These are phyloP conservation scores for Anneissia japonica DNA, from an alignment of 35 echinoderm and acorn worm species.

Conservation along the genomic window DNA sequence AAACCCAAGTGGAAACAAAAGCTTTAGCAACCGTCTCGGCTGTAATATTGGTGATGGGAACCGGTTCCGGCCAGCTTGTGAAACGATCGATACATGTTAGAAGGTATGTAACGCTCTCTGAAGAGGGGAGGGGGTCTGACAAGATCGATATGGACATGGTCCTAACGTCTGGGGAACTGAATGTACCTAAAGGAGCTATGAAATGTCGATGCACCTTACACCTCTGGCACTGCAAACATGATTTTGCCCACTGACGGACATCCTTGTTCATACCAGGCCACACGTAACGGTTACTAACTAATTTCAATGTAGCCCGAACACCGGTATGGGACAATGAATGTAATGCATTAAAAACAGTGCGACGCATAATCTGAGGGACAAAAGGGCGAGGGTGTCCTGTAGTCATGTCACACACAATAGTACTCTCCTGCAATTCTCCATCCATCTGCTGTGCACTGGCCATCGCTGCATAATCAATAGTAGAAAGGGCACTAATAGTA, in stretches of 20 bases:
- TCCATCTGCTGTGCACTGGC: neutral
- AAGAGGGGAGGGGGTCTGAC: conserved; percentile 27
- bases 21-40: conserved; percentile 20
- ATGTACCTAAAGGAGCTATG: conserved; percentile 20
- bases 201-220: conserved; percentile 39
- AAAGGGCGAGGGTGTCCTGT: conserved; percentile 8
- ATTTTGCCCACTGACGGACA: conserved; percentile 27
- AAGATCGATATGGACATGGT: conserved; percentile 28
- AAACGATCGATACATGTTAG: conserved; percentile 12
- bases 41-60: conserved; percentile 18
- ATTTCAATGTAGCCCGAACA: conserved; percentile 1
- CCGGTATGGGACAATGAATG: conserved; percentile 16
- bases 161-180: conserved; percentile 23
- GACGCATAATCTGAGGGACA: conserved; percentile 7
- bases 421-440: neutral
- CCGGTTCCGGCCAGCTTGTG: neutral
- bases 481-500: neutral
- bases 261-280: conserved; percentile 33
- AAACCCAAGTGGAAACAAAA: conserved; percentile 18
- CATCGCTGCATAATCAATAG: neutral
- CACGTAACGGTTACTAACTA: conserved; percentile 10
- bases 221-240: conserved; percentile 23
- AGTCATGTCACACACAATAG: neutral
- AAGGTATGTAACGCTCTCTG: conserved; percentile 24
- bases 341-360: neutral